Base-by-base conservation (phyloP, 2,797 vertebrate genomes). In the Eurystomus glaucurus region DNA sequence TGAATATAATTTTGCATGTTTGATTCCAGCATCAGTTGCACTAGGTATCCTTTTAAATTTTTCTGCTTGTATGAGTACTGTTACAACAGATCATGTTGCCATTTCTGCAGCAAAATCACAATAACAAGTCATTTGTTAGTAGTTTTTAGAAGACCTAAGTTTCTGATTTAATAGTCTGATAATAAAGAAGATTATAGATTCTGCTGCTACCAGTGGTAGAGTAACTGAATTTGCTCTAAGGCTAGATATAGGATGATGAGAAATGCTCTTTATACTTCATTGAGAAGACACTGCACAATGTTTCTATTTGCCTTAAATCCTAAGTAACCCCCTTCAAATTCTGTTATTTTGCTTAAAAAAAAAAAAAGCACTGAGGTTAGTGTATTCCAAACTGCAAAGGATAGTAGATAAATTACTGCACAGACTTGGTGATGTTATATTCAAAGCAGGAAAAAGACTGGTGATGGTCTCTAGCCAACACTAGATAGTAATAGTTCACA, bases 341-440 rank as follows among this genome's bases (percentile, higher is more conserved):
- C 57, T 70, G 81, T 61, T 94, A 83, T 95, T 96, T 96, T 85
- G 4, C 22, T 77, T 66, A 52, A 87, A 28, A 29, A 71, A 45
- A 71, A 45, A 28, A 35, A 26, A 43, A 39, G 5, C 7, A 31
- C 28, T 25, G 50, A 88, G 39, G 90, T 74, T 85, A 74, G 39
- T 33, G 37, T 45, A 74, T 75, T 81, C 71, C 84, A 61, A 95
- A 88, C 57, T 46, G 57, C 69, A 70, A 71, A 72, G 29, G 29
- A 45, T 28, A 46, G 62, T 51, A 54, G 13, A 88, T 80, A 54
- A 54, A 74, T 71, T 76, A 54, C 37, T 68, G 70, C 57, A 70
- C 18, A 68, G 72, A 88, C 77, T 96, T 97, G 52, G 79, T 87
- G 23, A 72, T 92, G 57, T 61, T 90, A 55, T 61, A 85, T 94